phyloP scores from a whole-genome alignment of 2,797 vertebrate species.

The Spinus olivaceus region DNA sequence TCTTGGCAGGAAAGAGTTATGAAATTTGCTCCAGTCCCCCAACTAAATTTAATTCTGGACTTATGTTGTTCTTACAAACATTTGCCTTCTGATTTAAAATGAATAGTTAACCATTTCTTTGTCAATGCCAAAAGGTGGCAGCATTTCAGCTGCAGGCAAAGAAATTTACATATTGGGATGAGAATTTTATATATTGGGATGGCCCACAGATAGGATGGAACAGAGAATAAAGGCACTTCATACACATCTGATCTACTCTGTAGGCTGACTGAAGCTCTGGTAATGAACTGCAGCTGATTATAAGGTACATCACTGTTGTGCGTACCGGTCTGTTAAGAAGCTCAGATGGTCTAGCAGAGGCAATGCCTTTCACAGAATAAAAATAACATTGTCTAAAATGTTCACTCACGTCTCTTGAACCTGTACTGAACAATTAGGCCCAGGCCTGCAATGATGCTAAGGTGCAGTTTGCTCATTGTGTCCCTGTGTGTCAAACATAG shows the following conservation, averaged over 20 bases:
- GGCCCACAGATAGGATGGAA: not conserved
- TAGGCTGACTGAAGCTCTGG: not conserved
- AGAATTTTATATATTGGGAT: not conserved
- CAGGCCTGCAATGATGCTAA: not conserved
- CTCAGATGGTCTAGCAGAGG: not conserved
- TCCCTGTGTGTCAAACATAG: not conserved
- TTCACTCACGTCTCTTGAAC: not conserved
- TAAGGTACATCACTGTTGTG: not conserved
- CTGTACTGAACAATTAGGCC: not conserved
- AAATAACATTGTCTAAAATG: not conserved
- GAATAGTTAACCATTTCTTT: constrained; percentile 22
- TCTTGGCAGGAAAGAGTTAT: constrained; percentile 12
- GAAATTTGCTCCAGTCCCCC: constrained; percentile 15
- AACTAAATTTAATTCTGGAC: constrained; percentile 24
- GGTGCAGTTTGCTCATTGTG: not conserved
- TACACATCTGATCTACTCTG: not conserved
- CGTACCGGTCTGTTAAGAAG: not conserved
- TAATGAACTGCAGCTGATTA: not conserved
- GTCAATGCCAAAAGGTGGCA: constrained; percentile 20
- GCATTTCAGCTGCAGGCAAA: constrained; percentile 11
- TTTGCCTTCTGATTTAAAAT: constrained; percentile 16
- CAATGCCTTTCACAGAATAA: not conserved
- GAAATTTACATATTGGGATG: not conserved
- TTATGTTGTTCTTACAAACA: constrained; percentile 26
- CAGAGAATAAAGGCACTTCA: not conserved